Evolutionary conservation across 2,888 invertebrate species (phyloP).

Genomic region (Caenorhabditis sp.): DNA sequence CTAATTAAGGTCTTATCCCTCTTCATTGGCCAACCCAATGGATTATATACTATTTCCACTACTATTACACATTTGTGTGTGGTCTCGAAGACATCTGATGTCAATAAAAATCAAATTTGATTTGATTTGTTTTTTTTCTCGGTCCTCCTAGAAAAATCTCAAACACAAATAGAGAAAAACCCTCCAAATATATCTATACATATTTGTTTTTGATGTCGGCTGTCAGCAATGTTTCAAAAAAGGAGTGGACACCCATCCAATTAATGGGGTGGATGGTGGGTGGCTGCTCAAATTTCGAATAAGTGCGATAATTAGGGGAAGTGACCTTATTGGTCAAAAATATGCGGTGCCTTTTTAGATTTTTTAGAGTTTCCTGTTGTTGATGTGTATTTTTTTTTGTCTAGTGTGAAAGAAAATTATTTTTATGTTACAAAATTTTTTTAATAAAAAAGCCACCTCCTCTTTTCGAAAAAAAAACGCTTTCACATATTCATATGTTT

Average conservation of each 20-base stretch:
- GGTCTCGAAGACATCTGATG: not conserved
- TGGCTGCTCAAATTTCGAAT: slow-evolving; percentile 34
- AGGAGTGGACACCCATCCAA: not conserved
- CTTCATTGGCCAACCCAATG: not conserved
- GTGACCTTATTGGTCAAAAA: not conserved
- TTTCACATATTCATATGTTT: not conserved
- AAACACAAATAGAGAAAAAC: no score
- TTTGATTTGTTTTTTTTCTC: not conserved
- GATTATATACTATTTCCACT: not conserved
- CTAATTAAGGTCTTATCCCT: not conserved
- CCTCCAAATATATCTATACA: not conserved
- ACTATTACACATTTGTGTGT: not conserved
- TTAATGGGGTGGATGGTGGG: not conserved
- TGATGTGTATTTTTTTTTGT: no score
- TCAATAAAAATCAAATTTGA: not conserved
- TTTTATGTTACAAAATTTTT: no score
- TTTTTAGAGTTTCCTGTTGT: not conserved
- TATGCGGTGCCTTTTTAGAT: not conserved
- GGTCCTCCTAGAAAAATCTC: not conserved
- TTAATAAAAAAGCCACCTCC: no score
- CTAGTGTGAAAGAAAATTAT: no score
- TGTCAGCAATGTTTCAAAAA: not conserved
- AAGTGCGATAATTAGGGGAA: slow-evolving; percentile 34
- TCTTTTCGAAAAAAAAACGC: no score
- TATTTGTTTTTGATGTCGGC: not conserved